These are phyloP conservation scores for Frieseomelitta varia DNA, from an alignment of 1,140 invertebrate species.

Conservation along the genomic window DNA sequence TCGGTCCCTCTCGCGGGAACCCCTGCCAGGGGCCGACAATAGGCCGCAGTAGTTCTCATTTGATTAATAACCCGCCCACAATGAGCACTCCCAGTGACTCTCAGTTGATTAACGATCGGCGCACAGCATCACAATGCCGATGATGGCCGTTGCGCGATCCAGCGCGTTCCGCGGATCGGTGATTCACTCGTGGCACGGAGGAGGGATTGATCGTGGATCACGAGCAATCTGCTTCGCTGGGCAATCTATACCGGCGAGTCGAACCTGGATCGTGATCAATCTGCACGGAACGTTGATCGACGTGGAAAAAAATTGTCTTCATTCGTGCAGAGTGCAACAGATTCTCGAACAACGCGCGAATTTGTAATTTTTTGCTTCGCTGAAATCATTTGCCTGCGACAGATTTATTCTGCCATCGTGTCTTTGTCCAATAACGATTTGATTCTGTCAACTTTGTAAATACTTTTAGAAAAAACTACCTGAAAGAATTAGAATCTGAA, in stretches of 20 bases:
- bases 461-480: no score
- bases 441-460: no score
- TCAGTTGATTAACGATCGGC: conserved; percentile 80
- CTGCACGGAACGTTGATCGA: neutral
- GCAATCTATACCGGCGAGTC: neutral
- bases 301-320: neutral
- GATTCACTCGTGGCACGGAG: conserved; percentile 44
- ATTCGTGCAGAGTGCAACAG: neutral
- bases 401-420: no score
- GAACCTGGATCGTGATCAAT: conserved; percentile 9
- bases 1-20: conserved; percentile 56
- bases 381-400: neutral
- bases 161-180: conserved; percentile 46
- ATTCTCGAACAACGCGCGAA: neutral
- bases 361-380: neutral
- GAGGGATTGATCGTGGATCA: conserved; percentile 49
- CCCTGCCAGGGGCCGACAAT: conserved; percentile 75
- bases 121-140: conserved; percentile 63
- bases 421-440: no score
- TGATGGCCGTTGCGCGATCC: conserved; percentile 61
- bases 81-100: conserved; percentile 78
- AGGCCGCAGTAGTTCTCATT: conserved; percentile 80
- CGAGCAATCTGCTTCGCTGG: neutral
- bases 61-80: conserved; percentile 81
- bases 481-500: no score